phyloP scores from a whole-genome alignment of 2,888 invertebrate genomes.

The Orchestes rusci region DNA sequence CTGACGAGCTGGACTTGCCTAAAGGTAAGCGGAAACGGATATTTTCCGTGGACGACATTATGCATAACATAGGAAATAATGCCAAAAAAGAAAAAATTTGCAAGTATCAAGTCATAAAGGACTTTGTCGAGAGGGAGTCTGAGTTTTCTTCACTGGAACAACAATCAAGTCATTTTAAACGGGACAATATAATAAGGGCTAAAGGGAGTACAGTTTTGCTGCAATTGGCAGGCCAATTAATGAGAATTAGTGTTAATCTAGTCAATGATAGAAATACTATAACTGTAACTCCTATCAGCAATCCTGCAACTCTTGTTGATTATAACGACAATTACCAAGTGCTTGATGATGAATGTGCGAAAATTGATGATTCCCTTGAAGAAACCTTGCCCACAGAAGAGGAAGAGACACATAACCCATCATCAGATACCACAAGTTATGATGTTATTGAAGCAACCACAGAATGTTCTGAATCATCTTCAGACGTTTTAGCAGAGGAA shows the following conservation, averaged over 20 bases:
- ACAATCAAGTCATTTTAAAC: not conserved
- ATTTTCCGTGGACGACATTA: constrained; percentile 38
- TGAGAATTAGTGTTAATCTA: constrained; percentile 33
- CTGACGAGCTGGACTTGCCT: too few species aligned
- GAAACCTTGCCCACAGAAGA: not conserved
- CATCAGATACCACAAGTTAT: not conserved
- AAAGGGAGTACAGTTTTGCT: constrained; percentile 26
- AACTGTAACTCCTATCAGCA: constrained; percentile 30
- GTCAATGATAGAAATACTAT: constrained; percentile 35
- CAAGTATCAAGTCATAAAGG: constrained; percentile 24
- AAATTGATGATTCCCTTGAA: not conserved
- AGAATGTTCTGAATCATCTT: not conserved
- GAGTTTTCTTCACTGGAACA: constrained; percentile 22
- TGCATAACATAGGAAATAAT: constrained; percentile 32
- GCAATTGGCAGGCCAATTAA: constrained; percentile 34
- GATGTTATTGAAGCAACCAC: not conserved
- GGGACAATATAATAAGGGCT: not conserved
- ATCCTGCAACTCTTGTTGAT: constrained; percentile 31
- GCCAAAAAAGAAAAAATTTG: constrained; percentile 12
- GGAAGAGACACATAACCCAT: not conserved
- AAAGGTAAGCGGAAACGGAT: constrained; percentile 29
- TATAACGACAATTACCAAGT: constrained; percentile 33
- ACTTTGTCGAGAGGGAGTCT: constrained; percentile 27
- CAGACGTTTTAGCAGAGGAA: too few species aligned
- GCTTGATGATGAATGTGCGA: not conserved